phyloP scores from a whole-genome alignment of 2,888 invertebrate species.

The Alloplasta piceator region DNA sequence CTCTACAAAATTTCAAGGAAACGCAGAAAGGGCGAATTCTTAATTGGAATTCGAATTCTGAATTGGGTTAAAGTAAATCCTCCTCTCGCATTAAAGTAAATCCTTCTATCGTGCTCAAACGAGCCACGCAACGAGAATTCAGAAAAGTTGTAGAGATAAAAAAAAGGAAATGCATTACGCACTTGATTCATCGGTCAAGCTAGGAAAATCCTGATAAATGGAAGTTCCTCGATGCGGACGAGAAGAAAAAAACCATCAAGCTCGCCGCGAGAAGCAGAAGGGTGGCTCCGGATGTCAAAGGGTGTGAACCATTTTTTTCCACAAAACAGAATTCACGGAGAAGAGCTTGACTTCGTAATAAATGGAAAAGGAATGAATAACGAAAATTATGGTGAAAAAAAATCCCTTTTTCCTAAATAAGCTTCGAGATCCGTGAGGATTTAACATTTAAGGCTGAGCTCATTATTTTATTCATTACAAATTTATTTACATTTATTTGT shows the following conservation, averaged over 20 bases:
- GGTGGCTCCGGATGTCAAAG: constrained; percentile 30
- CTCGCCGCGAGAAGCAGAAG: not conserved
- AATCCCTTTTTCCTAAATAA: no score
- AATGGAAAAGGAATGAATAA: not conserved
- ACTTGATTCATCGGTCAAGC: constrained; percentile 75
- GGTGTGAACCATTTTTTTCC: constrained; percentile 7
- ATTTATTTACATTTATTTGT: no score
- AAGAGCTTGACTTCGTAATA: not conserved
- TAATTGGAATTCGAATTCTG: no score
- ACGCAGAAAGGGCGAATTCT: no score
- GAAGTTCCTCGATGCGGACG: constrained; percentile 68
- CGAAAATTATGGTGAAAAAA: not conserved
- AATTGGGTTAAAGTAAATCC: no score
- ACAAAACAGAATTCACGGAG: constrained; percentile 2
- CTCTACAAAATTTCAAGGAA: no score
- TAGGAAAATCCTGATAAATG: constrained; percentile 82
- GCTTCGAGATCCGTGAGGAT: no score
- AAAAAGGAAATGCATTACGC: constrained; percentile 61
- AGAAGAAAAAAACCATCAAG: constrained; percentile 11
- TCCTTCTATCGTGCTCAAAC: constrained; percentile 33
- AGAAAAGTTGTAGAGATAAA: constrained; percentile 24
- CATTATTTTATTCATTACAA: no score
- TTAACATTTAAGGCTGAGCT: no score
- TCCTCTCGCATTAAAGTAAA: constrained; percentile 12
- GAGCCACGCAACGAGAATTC: not conserved